Conservation (phyloP, 2,797 vertebrate species). For the Ceyx erithaca region DNA sequence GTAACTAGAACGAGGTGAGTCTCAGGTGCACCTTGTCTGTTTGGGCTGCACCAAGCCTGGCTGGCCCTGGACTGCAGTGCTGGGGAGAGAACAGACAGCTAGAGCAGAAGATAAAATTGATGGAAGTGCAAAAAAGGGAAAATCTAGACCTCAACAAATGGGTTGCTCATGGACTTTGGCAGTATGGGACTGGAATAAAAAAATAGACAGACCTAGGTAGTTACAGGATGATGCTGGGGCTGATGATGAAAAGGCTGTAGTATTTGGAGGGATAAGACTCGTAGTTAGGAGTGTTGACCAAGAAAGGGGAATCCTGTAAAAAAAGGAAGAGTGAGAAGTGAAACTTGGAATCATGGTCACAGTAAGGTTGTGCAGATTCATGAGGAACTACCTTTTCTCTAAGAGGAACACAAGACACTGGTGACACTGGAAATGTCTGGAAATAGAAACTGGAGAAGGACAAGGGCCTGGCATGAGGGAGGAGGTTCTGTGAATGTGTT, state of each 20-base stretch:
- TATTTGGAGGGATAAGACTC: not conserved
- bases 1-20: not conserved
- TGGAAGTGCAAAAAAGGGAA: not conserved
- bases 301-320: not conserved
- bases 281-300: not conserved
- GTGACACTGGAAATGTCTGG: not conserved
- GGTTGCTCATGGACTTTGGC: not conserved
- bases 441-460: not conserved
- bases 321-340: not conserved
- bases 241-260: not conserved
- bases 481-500: not conserved
- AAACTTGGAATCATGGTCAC: not conserved
- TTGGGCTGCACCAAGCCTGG: not conserved
- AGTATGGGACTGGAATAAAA: not conserved
- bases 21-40: not conserved
- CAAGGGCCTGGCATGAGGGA: rapidly evolving
- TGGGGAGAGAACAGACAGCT: not conserved
- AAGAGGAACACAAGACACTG: rapidly evolving
- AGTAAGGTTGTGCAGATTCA: not conserved
- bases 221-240: not conserved
- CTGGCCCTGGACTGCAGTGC: not conserved
- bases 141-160: not conserved
- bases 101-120: not conserved
- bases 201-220: rapidly evolving
- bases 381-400: not conserved